Evolutionary conservation across 2,888 invertebrate genomes (phyloP), one percentile per base, ranked within the genome.

Genomic region (Itoplectis maculator): DNA sequence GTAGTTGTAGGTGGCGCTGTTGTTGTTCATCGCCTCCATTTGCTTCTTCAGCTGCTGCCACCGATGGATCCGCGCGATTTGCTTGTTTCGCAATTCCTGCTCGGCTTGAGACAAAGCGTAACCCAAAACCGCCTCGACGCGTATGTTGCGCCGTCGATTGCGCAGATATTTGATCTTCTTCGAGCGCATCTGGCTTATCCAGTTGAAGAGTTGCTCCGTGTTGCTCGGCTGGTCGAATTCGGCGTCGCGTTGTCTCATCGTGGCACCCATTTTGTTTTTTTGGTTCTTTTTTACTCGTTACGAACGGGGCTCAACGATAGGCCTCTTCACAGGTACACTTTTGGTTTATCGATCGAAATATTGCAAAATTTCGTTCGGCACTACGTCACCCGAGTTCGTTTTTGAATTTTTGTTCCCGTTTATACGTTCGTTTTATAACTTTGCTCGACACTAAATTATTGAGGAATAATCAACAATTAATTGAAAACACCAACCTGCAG

Each of bases 61-160:
- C 89, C 94, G 94, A 88, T 94, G 93, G 87, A 95, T 94, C 86
- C 95, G 94, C 91, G 94, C 94, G 89, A 95, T 93, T 93, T 96
- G 95, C 92, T 95, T 95, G 87, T 91, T 91, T 86, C 95, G 92
- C 79, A 96, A 93, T 89, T 95, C 95, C 85, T 91, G 93, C 89
- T 95, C 95, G 2, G 96, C 95, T 85, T 94, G 94, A 83, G 90
- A 90, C 74, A 96, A 91, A 54, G 95, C 94, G 89, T 94, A 93
- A 86, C 94, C 94, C 90, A 96, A 93, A 88, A 96, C 94, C 87
- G 96, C 95, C 92, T 95, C 95, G 87, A 95, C 93, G 87, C 95
- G 94, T 84, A 95, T 92, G 91, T 95, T 94, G 88, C 94, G 94
- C 87, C 94, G 94, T 89, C 94, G 94, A 93, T 93, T 94, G 89